phyloP scores from a whole-genome alignment of 1,140 invertebrate genomes.

The Holcopasites calliopsidis region DNA sequence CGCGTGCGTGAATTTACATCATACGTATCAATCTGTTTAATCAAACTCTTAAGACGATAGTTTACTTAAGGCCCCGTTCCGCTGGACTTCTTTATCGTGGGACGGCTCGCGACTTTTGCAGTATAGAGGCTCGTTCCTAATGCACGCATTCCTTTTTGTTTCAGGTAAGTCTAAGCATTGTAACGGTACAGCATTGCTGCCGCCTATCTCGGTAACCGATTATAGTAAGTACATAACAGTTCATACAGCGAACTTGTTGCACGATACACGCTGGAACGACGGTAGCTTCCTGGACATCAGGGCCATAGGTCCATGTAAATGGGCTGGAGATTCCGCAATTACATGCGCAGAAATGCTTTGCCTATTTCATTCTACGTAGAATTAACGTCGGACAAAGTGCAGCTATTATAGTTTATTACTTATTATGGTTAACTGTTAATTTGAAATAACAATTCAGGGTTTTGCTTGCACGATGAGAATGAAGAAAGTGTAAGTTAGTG shows the following conservation, averaged over 20 bases:
- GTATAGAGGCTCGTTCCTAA: slow-evolving; percentile 16
- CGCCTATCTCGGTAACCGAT: slow-evolving; percentile 33
- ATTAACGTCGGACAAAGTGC: too few species aligned
- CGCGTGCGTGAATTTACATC: too few species aligned
- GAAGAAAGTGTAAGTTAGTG: too few species aligned
- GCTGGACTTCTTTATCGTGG: neutral
- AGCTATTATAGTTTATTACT: too few species aligned
- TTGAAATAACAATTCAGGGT: too few species aligned
- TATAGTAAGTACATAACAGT: slow-evolving; percentile 25
- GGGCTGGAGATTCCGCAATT: slow-evolving; percentile 6
- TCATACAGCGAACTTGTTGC: neutral
- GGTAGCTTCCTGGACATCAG: slow-evolving; percentile 7
- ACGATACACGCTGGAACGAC: neutral
- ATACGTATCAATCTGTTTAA: slow-evolving; percentile 1
- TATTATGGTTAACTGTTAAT: too few species aligned
- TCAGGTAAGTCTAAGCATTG: slow-evolving; percentile 53
- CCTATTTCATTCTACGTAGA: too few species aligned
- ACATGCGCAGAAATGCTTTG: too few species aligned
- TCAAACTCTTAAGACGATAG: too few species aligned
- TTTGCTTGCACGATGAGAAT: too few species aligned
- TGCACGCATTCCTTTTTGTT: slow-evolving; percentile 52
- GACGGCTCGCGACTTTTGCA: slow-evolving; percentile 21
- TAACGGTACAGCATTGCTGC: slow-evolving; percentile 53
- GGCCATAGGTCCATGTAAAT: slow-evolving; percentile 1
- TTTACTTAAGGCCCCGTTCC: too few species aligned